Conservation (phyloP, 2,797 vertebrate species). For the Chaenodraco wilsoni region DNA sequence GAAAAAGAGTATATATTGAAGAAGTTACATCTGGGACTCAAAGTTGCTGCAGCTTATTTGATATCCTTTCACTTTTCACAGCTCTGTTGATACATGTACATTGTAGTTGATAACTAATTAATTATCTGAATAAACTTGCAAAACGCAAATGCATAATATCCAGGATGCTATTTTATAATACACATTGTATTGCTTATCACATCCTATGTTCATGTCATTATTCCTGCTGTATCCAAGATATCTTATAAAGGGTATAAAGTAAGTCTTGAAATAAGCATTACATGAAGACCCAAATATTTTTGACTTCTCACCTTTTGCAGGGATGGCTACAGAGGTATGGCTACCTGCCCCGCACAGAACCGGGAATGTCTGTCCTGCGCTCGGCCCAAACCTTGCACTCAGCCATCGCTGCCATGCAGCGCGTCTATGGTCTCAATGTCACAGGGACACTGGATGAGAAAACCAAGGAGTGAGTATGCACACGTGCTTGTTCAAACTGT, state of each 20-base stretch:
- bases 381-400: conserved; percentile 95
- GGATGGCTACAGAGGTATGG: conserved; percentile 98
- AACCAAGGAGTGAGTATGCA: conserved; percentile 93
- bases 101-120: conserved; percentile 4
- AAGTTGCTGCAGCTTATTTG: conserved; percentile 7
- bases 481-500: conserved; percentile 9
- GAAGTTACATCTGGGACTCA: not conserved
- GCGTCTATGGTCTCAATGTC: conserved; percentile 96
- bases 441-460: conserved; percentile 95
- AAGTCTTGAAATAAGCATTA: conserved; percentile 20
- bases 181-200: not conserved
- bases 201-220: conserved; percentile 1
- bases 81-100: not conserved
- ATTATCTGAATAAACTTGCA: not conserved
- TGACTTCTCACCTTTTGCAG: conserved; percentile 75
- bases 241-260: not conserved
- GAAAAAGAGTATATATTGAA: not conserved
- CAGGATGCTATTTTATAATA: not conserved
- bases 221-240: not conserved
- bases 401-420: conserved; percentile 98
- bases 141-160: not conserved
- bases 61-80: conserved; percentile 8
- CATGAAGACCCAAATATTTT: conserved; percentile 13
- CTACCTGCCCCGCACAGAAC: conserved; percentile 94
- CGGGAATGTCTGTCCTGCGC: conserved; percentile 94